phyloP scores from a whole-genome alignment of 2,113 vertebrate species.

The Accipiter cooperii region DNA sequence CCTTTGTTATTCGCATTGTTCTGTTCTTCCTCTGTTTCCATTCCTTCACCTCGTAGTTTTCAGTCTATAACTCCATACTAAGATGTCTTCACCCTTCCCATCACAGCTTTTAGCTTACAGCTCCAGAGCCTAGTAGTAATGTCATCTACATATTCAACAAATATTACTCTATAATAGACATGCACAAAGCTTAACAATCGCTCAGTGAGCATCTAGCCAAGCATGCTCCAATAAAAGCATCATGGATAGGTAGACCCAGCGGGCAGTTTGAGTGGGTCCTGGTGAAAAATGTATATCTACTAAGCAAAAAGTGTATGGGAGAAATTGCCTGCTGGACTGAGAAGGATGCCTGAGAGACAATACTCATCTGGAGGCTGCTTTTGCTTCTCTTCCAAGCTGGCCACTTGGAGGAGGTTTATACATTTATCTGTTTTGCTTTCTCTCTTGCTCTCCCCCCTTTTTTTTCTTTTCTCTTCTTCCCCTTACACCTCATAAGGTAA shows the following conservation, averaged over 20 bases:
- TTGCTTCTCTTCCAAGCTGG: neutral
- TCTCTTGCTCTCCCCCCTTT: rapidly evolving
- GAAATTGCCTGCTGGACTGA: neutral
- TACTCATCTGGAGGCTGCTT: neutral
- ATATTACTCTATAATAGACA: neutral
- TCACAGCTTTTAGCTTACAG: neutral
- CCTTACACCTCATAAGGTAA: neutral
- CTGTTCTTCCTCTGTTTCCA: neutral
- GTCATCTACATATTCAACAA: neutral
- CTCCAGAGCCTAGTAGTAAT: neutral
- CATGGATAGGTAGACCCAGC: neutral
- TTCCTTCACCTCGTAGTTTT: neutral
- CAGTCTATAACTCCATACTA: neutral
- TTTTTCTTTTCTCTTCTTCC: neutral
- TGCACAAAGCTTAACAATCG: neutral
- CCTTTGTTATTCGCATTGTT: neutral
- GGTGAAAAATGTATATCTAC: neutral
- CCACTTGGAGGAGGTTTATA: neutral
- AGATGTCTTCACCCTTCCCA: neutral
- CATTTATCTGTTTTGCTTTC: neutral
- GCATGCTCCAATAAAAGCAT: neutral
- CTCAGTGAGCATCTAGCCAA: neutral
- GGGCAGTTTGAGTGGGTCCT: neutral
- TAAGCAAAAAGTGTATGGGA: neutral
- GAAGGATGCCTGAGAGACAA: neutral